Evolutionary conservation across 2,888 invertebrate genomes (phyloP), one percentile per base, ranked within the genome.

Genomic region (Parochlus steinenii): DNA sequence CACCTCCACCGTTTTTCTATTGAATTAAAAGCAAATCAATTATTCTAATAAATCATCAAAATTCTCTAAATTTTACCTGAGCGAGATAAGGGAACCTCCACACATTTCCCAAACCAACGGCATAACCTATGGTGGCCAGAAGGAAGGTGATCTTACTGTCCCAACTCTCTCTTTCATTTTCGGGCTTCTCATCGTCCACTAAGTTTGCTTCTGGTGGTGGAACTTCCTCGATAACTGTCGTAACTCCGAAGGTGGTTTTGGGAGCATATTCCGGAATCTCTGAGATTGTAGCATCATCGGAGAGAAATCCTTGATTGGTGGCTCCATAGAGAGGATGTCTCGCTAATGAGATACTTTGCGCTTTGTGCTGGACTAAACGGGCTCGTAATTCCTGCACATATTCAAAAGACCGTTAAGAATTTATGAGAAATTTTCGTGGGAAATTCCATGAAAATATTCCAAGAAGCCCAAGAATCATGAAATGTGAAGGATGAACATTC

Each of bases 21-120:
- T n/a, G n/a, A n/a, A n/a, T n/a, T n/a, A 22, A 22, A 22, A 8
- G 22, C 6, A 22, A 22, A 22, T 22, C 10, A 22, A 8, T 6
- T 22, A 22, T 10, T 22, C 10, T 6, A 8, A 8, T 22, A 10
- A 22, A 22, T 22, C 6, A 8, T 22, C n/a, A n/a, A n/a, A n/a
- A n/a, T n/a, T n/a, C n/a, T n/a, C n/a, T n/a, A n/a, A n/a, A n/a
- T n/a, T n/a, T n/a, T 22, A 22, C 22, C 22, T 22, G 22, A 0
- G 90, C 89, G 44, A 92, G 62, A 58, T 92, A 92, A 0, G 92
- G 92, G 58, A 92, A 92, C 45, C 92, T 68, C 92, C 92, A 92
- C 2, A 90, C 90, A 51, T 92, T 92, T 5, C 92, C 92, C 26
- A 92, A 64, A 1, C 92, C 92, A 2, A 92, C 92, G 5, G 92